These are phyloP conservation scores for Probosciger aterrimus DNA, from an alignment of 2,113 vertebrate genomes.

Conservation along the genomic window DNA sequence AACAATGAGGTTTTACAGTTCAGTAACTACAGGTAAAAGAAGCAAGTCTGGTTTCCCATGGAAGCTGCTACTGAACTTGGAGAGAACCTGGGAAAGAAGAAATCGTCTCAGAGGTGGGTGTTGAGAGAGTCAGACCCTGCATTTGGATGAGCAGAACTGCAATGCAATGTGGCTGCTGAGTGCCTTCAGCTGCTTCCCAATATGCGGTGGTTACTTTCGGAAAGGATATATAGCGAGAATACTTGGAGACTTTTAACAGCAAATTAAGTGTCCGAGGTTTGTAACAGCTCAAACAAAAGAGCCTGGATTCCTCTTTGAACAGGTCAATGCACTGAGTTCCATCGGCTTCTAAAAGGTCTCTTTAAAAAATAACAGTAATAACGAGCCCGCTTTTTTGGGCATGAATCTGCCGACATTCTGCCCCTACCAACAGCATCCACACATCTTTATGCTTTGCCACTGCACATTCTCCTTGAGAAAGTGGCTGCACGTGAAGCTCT, in stretches of 20 bases:
- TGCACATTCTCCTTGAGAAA: background rate
- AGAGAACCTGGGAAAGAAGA: slow-evolving; percentile 44
- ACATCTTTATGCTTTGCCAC: background rate
- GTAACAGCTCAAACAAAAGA: slow-evolving; percentile 41
- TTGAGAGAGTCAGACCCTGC: slow-evolving; percentile 52
- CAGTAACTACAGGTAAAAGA: slow-evolving; percentile 80
- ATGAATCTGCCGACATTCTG: background rate
- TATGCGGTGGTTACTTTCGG: background rate
- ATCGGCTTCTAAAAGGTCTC: slow-evolving; percentile 30
- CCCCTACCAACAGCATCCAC: background rate
- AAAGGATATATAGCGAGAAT: slow-evolving; percentile 2
- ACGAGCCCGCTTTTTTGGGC: background rate
- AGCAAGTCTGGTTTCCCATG: slow-evolving; percentile 57
- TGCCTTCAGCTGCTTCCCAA: slow-evolving; percentile 32
- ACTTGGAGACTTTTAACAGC: slow-evolving; percentile 31
- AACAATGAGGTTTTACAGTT: slow-evolving; percentile 89
- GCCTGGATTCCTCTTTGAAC: slow-evolving; percentile 41
- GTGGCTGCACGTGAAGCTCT: background rate
- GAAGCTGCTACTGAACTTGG: slow-evolving; percentile 63
- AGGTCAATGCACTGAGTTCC: slow-evolving; percentile 29
- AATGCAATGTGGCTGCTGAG: slow-evolving; percentile 8
- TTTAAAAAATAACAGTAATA: slow-evolving; percentile 51
- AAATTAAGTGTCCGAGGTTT: slow-evolving; percentile 42
- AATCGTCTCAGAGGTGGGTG: slow-evolving; percentile 9
- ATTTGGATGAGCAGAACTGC: slow-evolving; percentile 45